Base-by-base conservation (phyloP, 2,888 invertebrate genomes). In the Euspilapteryx auroguttella region DNA sequence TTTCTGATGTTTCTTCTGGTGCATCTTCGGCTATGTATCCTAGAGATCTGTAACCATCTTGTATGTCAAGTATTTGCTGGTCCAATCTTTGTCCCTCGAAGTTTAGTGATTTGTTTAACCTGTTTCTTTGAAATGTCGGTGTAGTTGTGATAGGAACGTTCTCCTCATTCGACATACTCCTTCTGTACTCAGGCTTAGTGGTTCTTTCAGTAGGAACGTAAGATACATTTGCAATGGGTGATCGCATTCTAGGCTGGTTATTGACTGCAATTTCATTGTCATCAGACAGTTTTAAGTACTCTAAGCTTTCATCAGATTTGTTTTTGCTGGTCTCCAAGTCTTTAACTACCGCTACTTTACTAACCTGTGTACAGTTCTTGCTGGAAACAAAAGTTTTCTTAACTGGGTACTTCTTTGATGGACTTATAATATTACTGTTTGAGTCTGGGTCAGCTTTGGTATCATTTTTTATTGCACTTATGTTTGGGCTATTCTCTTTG, bases 61-160 rank as follows among this genome's bases (percentile, higher is more conserved):
- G 76, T 27, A 75, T 75, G 32, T 77, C 71, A 28, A 76, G 45
- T 40, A 77, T 75, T 47, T 76, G 76, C 38, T 76, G 76, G 35
- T 77, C 76, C 41, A 76, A 39, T 32, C 62, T 52, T 35, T 76
- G 75, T 2, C 62, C 69, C 42, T 73, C 71, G 34, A 69, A 73
- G 36, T 76, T 75, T 0, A 78, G 49, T 2, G 77, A 77, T 42
- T 75, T 69, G 37, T 78, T 77, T 21, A 77, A 35, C 36, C 75
- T 66, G 38, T 68, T 71, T 46, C 77, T 63, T 55, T 77, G 62
- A 39, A 78, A 78, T 37, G 55, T 62, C n/a, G 71, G 69, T 27
- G 73, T 68, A 13, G 47, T 53, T 8, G 54, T 45, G 29, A 62
- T 58, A 6, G 66, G 49, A 15, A 48, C 30, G 24, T 55, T 50